A percentile compares a stretch with the other conserved stretches of the same genome.
phyloP scores from a whole-genome alignment of 2,113 vertebrate species.

The Laticauda colubrina region DNA sequence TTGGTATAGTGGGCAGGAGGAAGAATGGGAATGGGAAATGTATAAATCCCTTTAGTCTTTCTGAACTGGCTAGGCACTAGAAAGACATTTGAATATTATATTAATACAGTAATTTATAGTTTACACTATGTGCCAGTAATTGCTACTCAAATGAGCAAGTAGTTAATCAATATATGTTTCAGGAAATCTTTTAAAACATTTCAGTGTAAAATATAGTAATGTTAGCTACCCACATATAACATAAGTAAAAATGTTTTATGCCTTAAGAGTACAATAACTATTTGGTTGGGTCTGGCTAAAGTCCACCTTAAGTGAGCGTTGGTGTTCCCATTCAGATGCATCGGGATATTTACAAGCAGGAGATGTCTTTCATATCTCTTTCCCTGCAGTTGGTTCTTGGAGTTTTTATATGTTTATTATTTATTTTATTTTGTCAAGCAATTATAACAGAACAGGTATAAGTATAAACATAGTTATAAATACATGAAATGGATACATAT shows the following conservation, averaged over 20 bases:
- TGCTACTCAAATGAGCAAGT: neutral
- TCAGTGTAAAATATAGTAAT: neutral
- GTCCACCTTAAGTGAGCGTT: neutral
- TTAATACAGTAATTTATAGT: neutral
- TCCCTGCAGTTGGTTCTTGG: neutral
- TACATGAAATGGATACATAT: no score
- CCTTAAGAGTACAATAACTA: neutral
- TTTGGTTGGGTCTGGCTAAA: neutral
- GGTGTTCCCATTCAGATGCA: neutral
- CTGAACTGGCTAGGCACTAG: neutral
- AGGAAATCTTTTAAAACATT: rapidly evolving
- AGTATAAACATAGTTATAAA: no score
- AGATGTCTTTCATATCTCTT: neutral
- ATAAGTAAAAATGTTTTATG: neutral
- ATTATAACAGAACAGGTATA: no score
- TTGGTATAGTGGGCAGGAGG: neutral
- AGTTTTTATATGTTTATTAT: neutral
- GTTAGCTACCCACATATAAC: neutral
- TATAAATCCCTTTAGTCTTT: neutral
- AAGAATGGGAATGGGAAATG: neutral
- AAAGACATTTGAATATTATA: neutral
- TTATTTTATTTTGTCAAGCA: no score
- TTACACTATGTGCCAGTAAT: neutral
- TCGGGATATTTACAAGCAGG: neutral
- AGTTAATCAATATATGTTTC: conserved; percentile 13